These are phyloP conservation scores for Cerastis leucographa DNA, from an alignment of 2,888 invertebrate species.

Conservation along the genomic window DNA sequence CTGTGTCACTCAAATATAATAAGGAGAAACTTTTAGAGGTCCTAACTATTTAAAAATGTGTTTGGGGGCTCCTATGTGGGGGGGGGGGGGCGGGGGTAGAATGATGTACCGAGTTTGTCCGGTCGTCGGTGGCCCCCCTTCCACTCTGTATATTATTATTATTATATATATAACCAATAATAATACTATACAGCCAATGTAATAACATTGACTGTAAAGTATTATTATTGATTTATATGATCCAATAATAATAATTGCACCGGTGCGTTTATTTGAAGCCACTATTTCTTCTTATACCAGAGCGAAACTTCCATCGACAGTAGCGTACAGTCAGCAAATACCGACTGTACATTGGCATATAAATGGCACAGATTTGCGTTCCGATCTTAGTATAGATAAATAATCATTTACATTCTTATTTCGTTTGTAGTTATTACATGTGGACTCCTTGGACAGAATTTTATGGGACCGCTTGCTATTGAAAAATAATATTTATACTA, in stretches of 20 bases:
- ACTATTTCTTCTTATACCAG: slow-evolving; percentile 18
- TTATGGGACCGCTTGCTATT: slow-evolving; percentile 41
- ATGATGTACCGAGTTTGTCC: no score
- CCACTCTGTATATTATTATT: no score
- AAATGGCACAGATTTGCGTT: slow-evolving; percentile 59
- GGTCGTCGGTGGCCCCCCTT: no score
- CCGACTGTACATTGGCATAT: slow-evolving; percentile 41
- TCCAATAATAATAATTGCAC: no score
- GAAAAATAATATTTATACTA: slow-evolving; percentile 23
- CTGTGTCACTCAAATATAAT: slow-evolving; percentile 29
- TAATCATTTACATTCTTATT: slow-evolving; percentile 11
- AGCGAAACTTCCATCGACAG: slow-evolving; percentile 48
- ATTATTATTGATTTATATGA: no score
- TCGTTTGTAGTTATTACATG: slow-evolving; percentile 16
- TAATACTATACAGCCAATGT: no score
- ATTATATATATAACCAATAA: no score
- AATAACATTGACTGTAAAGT: no score
- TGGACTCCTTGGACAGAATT: slow-evolving; percentile 65
- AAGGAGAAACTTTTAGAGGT: neutral
- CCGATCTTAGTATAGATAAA: slow-evolving; percentile 19
- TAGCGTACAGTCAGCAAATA: slow-evolving; percentile 24
- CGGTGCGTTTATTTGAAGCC: no score
- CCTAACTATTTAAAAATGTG: neutral
- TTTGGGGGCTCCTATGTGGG: no score
- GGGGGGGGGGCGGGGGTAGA: no score